phyloP scores from a whole-genome alignment of 1,140 invertebrate genomes.

The fruit fly (Drosophila melanogaster) region Release_6_plus_ISO1_MT NT_037436.4:20916001-20916500 shows the following conservation, averaged over 20 bases:
- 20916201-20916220: too few species aligned
- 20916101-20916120: conserved; percentile 7
- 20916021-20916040: conserved; percentile 40
- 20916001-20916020: conserved; percentile 72
- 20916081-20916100: conserved; percentile 38
- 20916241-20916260: too few species aligned
- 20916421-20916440: conserved; percentile 19
- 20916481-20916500: conserved; percentile 80
- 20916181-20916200: too few species aligned
- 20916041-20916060: conserved; percentile 17
- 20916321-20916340: too few species aligned
- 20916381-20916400: conserved; percentile 12
- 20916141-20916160: background rate
- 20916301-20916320: too few species aligned
- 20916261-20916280: too few species aligned
- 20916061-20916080: conserved; percentile 15
- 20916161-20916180: background rate
- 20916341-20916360: background rate
- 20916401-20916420: conserved; percentile 5
- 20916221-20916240: too few species aligned
- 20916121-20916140: conserved; percentile 30
- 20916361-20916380: background rate
- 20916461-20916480: conserved; percentile 55
- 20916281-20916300: too few species aligned
- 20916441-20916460: background rate